Conservation (phyloP, 2,113 vertebrate species). For the Leucopsar rothschildi region DNA sequence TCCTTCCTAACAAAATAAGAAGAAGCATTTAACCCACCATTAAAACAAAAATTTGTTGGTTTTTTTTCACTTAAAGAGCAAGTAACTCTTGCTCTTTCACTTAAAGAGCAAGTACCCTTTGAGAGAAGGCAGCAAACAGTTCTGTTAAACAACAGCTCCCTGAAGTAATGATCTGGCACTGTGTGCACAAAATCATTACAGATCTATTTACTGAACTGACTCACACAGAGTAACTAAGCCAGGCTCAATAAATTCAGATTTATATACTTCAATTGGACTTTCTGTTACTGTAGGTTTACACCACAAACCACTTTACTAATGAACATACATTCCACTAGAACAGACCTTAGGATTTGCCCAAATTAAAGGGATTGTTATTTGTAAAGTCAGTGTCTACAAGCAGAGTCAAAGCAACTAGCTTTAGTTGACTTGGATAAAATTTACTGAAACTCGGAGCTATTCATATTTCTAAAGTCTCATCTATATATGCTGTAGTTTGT, state of each 20-base stretch:
- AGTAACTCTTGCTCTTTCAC: too few species aligned
- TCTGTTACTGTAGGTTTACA: background rate
- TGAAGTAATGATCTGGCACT: background rate
- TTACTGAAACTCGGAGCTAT: background rate
- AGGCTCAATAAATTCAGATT: conserved; percentile 4
- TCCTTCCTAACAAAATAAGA: background rate
- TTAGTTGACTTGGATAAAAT: background rate
- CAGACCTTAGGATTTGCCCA: background rate
- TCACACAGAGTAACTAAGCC: background rate
- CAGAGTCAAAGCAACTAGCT: background rate
- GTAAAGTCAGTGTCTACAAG: background rate
- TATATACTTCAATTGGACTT: background rate
- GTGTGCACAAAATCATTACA: conserved; percentile 22
- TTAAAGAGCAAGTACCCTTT: background rate
- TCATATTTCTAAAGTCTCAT: background rate
- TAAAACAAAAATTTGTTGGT: background rate
- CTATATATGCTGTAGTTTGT: background rate
- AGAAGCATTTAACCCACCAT: background rate
- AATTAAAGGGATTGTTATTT: background rate
- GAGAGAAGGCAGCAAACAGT: conserved; percentile 21
- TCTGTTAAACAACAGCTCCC: conserved; percentile 32
- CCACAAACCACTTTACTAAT: background rate
- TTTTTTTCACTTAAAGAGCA: background rate
- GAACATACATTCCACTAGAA: background rate
- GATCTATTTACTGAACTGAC: background rate